Percentiles rank a stretch among this genome's conserved stretches.
These are phyloP conservation scores for Zaprionus bogoriensis DNA, from an alignment of 2,888 invertebrate species.

Conservation along the genomic window DNA sequence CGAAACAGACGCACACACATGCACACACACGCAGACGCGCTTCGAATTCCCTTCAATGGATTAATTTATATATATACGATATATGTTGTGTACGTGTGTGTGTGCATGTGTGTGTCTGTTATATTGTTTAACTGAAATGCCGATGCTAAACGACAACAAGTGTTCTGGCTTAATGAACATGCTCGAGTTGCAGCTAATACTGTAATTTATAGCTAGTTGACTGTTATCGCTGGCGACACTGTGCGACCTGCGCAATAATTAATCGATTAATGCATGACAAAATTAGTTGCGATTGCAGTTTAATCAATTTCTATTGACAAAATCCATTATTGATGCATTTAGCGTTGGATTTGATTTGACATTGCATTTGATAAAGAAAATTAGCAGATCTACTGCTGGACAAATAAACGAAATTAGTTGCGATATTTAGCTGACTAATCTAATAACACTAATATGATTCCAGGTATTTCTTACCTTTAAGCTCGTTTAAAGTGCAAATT, in stretches of 20 bases:
- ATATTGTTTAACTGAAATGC: background rate
- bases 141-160: slow-evolving; percentile 56
- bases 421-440: too few relatives aligned
- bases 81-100: background rate
- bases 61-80: slow-evolving; percentile 21
- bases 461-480: too few relatives aligned
- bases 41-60: slow-evolving; percentile 17
- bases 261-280: slow-evolving; percentile 22
- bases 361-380: too few relatives aligned
- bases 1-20: slow-evolving; percentile 14
- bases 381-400: too few relatives aligned
- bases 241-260: background rate
- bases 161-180: slow-evolving; percentile 57
- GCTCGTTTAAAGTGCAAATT: too few relatives aligned
- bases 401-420: too few relatives aligned
- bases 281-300: background rate
- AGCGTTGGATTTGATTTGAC: too few relatives aligned
- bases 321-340: too few relatives aligned
- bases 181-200: slow-evolving; percentile 33
- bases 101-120: background rate
- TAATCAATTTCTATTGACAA: background rate
- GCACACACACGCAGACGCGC: slow-evolving; percentile 1
- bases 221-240: slow-evolving; percentile 10
- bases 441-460: too few relatives aligned
- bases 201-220: slow-evolving; percentile 37